Percentiles rank a stretch among this genome's conserved stretches.
phyloP scores from a whole-genome alignment of 2,797 vertebrate genomes.

The Pelochelys cantorii region DNA sequence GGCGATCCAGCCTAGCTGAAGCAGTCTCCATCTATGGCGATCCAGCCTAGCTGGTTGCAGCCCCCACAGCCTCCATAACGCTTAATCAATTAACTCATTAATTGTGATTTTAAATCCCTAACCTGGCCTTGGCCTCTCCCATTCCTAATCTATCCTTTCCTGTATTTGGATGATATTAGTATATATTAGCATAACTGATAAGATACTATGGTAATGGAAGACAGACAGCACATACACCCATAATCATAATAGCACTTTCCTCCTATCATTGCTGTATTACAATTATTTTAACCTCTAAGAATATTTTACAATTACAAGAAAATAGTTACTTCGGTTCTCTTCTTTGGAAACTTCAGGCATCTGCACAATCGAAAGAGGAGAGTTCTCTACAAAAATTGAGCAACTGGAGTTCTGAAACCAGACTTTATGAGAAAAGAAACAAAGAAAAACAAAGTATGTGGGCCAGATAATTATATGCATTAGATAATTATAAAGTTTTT shows the following conservation, averaged over 20 bases:
- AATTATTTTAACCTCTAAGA: too few species aligned
- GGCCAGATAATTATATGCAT: neutral
- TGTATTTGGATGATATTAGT: conserved; percentile 13
- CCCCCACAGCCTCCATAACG: too few species aligned
- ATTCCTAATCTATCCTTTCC: conserved; percentile 11
- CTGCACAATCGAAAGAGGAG: neutral
- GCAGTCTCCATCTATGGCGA: too few species aligned
- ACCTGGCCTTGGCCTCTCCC: neutral
- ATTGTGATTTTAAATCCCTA: too few species aligned
- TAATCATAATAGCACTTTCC: too few species aligned
- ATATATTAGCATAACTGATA: conserved; percentile 36
- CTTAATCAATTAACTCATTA: too few species aligned
- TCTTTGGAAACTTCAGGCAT: neutral
- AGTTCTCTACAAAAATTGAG: neutral
- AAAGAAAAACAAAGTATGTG: neutral
- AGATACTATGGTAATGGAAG: neutral
- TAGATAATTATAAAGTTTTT: neutral
- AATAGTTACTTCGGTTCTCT: neutral
- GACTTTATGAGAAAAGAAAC: neutral
- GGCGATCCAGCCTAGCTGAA: too few species aligned
- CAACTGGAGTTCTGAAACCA: neutral
- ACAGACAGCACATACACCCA: too few species aligned
- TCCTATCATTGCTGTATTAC: neutral
- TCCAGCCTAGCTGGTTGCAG: too few species aligned
- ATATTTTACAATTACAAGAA: neutral